Percentiles rank a stretch among this genome's conserved stretches.
Conservation (phyloP, 2,113 vertebrate genomes). For the Rhadina sibilatrix region DNA sequence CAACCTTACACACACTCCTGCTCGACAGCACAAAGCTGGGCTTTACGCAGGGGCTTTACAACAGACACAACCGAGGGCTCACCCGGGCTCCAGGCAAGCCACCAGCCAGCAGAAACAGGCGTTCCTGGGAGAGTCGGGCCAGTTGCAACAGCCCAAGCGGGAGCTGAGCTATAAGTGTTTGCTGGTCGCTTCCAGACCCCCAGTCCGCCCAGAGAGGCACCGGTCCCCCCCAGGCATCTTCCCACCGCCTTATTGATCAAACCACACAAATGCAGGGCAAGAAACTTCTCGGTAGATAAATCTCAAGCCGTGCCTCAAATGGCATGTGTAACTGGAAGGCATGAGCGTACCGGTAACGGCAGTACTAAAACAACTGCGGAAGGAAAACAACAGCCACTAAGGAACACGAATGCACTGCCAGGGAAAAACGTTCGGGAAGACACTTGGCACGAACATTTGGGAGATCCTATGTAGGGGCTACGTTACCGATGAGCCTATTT, state of each 20-base stretch:
- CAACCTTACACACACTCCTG: neutral
- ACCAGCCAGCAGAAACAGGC: neutral
- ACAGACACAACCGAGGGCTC: neutral
- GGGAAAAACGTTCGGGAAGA: neutral
- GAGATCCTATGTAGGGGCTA: slow-evolving; percentile 32
- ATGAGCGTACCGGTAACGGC: neutral
- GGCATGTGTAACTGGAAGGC: neutral
- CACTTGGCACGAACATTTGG: slow-evolving; percentile 32
- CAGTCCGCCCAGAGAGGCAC: neutral
- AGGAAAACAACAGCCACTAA: neutral
- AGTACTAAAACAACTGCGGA: neutral
- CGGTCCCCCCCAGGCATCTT: neutral
- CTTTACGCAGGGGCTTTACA: neutral
- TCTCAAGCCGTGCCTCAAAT: neutral
- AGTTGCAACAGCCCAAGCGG: neutral
- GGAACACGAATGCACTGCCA: neutral
- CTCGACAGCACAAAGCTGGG: neutral
- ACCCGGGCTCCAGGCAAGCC: neutral
- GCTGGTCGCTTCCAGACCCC: neutral
- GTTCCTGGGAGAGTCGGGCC: neutral
- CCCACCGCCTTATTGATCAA: slow-evolving; percentile 22
- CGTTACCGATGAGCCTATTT: slow-evolving; percentile 66
- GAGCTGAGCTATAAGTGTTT: neutral
- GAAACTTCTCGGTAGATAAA: neutral
- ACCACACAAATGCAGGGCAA: neutral